phyloP scores from a whole-genome alignment of 2,113 vertebrate species.

The Toxotes jaculatrix region DNA sequence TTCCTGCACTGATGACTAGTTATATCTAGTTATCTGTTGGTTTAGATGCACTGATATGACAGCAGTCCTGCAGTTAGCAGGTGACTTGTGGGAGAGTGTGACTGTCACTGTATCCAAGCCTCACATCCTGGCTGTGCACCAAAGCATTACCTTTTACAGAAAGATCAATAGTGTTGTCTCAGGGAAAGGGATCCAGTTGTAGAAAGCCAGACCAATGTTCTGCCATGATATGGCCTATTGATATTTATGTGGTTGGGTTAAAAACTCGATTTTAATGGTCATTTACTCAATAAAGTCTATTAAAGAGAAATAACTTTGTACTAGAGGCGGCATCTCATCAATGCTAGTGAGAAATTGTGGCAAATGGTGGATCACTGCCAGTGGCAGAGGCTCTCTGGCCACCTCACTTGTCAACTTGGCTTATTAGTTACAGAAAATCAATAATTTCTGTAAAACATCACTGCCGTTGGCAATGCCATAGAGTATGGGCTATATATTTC shows the following conservation, averaged over 20 bases:
- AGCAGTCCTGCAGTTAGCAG: slow-evolving; percentile 31
- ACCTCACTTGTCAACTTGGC: slow-evolving; percentile 44
- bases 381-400: slow-evolving; percentile 25
- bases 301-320: slow-evolving; percentile 77
- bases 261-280: slow-evolving; percentile 82
- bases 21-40: slow-evolving; percentile 27
- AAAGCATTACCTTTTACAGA: slow-evolving; percentile 76
- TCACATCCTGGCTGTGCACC: slow-evolving; percentile 63
- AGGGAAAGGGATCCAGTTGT: slow-evolving; percentile 78
- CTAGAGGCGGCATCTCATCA: slow-evolving; percentile 59
- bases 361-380: slow-evolving; percentile 49
- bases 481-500: slow-evolving; percentile 7
- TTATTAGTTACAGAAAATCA: slow-evolving; percentile 58
- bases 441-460: slow-evolving; percentile 31
- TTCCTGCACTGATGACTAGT: background rate
- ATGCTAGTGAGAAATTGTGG: slow-evolving; percentile 44
- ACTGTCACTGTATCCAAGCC: slow-evolving; percentile 52
- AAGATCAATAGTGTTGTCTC: slow-evolving; percentile 83
- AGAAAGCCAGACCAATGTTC: slow-evolving; percentile 63
- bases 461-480: slow-evolving; percentile 16
- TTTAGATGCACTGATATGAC: slow-evolving; percentile 23
- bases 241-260: slow-evolving; percentile 82
- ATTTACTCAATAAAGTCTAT: slow-evolving; percentile 82
- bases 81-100: slow-evolving; percentile 42
- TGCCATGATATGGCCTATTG: slow-evolving; percentile 75